Conservation (phyloP, 1,140 invertebrate genomes). For the Drosophila ambigua region DNA sequence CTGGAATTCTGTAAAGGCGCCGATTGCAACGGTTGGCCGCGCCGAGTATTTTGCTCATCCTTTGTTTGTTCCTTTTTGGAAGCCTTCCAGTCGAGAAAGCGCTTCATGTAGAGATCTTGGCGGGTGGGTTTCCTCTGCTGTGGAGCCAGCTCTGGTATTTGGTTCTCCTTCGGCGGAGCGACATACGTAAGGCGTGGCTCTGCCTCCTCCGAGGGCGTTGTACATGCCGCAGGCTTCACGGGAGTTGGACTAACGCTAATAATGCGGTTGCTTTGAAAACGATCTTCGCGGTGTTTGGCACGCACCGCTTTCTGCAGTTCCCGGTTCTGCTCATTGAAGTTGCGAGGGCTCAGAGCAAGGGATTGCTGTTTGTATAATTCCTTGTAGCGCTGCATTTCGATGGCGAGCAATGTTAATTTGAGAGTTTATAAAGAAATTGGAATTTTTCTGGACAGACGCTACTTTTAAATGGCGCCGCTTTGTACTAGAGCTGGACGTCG, state of each 20-base stretch:
- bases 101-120: constrained; percentile 34
- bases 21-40: background rate
- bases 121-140: constrained; percentile 2
- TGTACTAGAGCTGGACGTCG: too few species aligned
- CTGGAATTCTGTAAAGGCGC: too few species aligned
- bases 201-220: background rate
- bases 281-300: constrained; percentile 46
- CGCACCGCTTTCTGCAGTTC: constrained; percentile 39
- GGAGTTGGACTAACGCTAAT: constrained; percentile 48
- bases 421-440: background rate
- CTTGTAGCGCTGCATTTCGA: constrained; percentile 39
- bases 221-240: background rate
- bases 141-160: background rate
- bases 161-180: constrained; percentile 15
- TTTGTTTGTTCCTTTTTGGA: constrained; percentile 10
- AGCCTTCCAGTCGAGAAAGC: constrained; percentile 44
- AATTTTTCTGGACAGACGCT: background rate
- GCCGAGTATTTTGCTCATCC: constrained; percentile 1
- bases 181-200: background rate
- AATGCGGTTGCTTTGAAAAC: constrained; percentile 52
- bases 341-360: constrained; percentile 29
- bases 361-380: constrained; percentile 48
- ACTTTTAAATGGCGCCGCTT: too few species aligned
- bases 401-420: too few species aligned
- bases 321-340: constrained; percentile 45